phyloP scores from a whole-genome alignment of 1,140 invertebrate genomes.

The Cephus cinctus region DNA sequence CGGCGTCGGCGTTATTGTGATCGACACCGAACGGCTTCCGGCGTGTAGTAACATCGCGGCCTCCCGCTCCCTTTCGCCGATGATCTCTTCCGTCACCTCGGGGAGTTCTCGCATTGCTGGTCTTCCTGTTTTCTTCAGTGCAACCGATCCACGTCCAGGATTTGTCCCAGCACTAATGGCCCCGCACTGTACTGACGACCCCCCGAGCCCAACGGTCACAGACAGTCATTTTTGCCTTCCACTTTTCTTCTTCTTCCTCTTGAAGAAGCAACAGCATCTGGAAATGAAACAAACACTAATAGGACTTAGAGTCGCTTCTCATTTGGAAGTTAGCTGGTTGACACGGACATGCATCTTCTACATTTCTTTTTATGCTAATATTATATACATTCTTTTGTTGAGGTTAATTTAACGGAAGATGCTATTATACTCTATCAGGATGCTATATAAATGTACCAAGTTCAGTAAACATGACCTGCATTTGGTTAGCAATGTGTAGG shows the following conservation, averaged over 20 bases:
- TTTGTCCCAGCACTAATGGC: slow-evolving; percentile 40
- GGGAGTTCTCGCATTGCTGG: too few relatives aligned
- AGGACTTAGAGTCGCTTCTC: slow-evolving; percentile 50
- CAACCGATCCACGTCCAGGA: slow-evolving; percentile 17
- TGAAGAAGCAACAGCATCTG: slow-evolving; percentile 97
- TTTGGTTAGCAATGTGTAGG: too few relatives aligned
- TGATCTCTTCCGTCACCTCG: slow-evolving; percentile 21
- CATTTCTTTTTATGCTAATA: slow-evolving; percentile 1
- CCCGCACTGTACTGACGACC: slow-evolving; percentile 47
- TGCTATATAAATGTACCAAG: too few relatives aligned
- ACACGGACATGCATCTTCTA: slow-evolving; percentile 36
- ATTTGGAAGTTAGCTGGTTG: slow-evolving; percentile 9
- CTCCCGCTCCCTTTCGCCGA: slow-evolving; percentile 57
- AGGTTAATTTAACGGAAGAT: too few relatives aligned
- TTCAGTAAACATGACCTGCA: too few relatives aligned
- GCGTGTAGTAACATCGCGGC: slow-evolving; percentile 66
- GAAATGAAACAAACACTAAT: slow-evolving; percentile 61
- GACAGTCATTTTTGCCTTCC: slow-evolving; percentile 77
- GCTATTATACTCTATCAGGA: too few relatives aligned
- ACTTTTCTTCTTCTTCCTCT: slow-evolving; percentile 94
- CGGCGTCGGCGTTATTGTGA: slow-evolving; percentile 46
- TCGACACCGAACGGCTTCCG: slow-evolving; percentile 67
- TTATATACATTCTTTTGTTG: background rate
- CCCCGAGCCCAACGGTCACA: slow-evolving; percentile 45
- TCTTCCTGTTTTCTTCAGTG: slow-evolving; percentile 4